Evolutionary conservation across 2,113 vertebrate species (phyloP).

Genomic region (Callaeas wilsoni): DNA sequence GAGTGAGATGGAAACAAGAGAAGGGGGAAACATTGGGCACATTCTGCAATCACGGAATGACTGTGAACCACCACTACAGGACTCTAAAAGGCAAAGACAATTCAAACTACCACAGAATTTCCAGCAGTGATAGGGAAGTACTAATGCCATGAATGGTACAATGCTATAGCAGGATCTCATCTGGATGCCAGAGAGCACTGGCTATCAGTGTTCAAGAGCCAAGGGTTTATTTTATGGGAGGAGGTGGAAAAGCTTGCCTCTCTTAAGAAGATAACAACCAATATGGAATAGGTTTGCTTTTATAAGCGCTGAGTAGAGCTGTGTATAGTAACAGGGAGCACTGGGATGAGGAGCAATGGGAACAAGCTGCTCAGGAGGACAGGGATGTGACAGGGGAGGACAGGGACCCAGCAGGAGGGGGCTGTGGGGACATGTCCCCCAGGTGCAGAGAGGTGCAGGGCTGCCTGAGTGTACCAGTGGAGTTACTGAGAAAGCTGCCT

Average conservation of each 20-base stretch:
- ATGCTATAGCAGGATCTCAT: background rate
- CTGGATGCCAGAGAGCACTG: background rate
- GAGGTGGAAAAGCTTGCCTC: background rate
- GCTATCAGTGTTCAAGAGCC: background rate
- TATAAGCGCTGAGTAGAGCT: background rate
- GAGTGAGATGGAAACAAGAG: background rate
- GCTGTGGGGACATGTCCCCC: background rate
- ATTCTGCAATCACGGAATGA: background rate
- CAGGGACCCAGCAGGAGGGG: background rate
- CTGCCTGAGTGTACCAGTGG: background rate
- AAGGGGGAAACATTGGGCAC: background rate
- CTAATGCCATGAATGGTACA: background rate
- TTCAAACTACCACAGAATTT: background rate
- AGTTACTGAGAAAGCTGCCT: background rate
- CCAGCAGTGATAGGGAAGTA: background rate
- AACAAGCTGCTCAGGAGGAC: background rate
- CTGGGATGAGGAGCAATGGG: background rate
- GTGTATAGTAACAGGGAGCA: background rate
- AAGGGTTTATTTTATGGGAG: background rate
- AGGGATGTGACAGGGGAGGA: background rate
- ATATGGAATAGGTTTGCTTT: background rate
- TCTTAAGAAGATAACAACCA: background rate
- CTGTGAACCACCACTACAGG: background rate
- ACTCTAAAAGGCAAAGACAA: background rate
- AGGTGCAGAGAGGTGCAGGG: background rate